A percentile compares a stretch with the other conserved stretches of the same genome.
Conservation (phyloP, 2,113 vertebrate species). For the Phrynosoma platyrhinos region DNA sequence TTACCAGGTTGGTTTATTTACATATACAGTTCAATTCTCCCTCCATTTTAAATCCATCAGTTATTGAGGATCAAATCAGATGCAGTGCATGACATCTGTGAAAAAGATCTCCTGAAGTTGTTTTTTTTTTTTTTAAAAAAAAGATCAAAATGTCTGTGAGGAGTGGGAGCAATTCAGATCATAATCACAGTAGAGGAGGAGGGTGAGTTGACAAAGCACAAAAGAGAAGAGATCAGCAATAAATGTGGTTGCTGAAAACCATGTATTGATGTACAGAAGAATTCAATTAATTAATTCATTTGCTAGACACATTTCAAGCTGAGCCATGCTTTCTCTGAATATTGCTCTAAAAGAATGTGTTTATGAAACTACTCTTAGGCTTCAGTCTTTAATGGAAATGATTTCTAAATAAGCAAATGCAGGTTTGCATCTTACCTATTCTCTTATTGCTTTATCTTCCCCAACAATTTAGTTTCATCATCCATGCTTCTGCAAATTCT, state of each 20-base stretch:
- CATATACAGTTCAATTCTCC: slow-evolving; percentile 49
- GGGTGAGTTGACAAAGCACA: not conserved
- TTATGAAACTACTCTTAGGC: not conserved
- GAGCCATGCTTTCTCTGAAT: not conserved
- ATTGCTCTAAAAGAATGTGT: not conserved
- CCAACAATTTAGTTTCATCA: too few relatives aligned
- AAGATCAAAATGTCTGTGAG: not conserved
- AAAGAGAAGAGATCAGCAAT: not conserved
- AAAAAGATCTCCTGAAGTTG: not conserved
- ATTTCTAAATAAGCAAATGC: too few relatives aligned
- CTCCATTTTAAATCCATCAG: slow-evolving; percentile 26
- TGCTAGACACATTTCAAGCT: not conserved
- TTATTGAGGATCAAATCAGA: slow-evolving; percentile 26
- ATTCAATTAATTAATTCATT: not conserved
- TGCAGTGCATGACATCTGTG: not conserved
- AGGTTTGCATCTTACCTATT: too few relatives aligned
- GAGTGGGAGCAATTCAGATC: not conserved
- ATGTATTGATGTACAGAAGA: not conserved
- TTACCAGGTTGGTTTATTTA: slow-evolving; percentile 54
- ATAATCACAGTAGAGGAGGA: not conserved
- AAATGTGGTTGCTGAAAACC: not conserved
- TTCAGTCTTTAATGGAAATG: too few relatives aligned
- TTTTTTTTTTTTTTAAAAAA: not conserved
- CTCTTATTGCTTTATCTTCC: too few relatives aligned
- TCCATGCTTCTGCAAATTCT: too few relatives aligned